Conservation (phyloP, 2,888 invertebrate species). For the Sinopyrophorus schimmeli region DNA sequence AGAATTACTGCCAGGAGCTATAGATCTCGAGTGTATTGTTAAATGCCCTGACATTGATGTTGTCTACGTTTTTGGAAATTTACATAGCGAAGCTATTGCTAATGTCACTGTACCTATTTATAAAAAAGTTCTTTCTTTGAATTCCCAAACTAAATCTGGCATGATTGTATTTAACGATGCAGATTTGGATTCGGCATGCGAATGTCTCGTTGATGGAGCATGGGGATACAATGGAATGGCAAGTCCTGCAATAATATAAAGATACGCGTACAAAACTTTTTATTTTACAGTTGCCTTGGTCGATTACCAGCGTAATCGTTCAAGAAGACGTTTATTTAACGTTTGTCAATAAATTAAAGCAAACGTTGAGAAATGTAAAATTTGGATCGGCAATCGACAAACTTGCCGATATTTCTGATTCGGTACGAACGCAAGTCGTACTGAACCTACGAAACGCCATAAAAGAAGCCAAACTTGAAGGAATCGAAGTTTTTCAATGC, state of each 20-base stretch:
- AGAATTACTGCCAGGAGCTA: conserved; percentile 41
- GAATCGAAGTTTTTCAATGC: conserved; percentile 44
- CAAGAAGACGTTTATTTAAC: conserved; percentile 59
- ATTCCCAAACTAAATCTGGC: conserved; percentile 50
- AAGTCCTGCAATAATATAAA: conserved; percentile 25
- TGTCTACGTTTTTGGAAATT: conserved; percentile 38
- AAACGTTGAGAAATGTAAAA: conserved; percentile 44
- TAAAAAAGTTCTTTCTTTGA: too few species aligned
- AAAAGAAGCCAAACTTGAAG: conserved; percentile 40
- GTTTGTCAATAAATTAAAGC: conserved; percentile 55
- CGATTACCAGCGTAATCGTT: conserved; percentile 57
- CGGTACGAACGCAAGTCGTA: conserved; percentile 35
- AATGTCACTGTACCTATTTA: too few species aligned
- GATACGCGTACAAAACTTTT: background rate
- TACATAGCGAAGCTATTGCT: too few species aligned
- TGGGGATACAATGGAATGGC: conserved; percentile 62
- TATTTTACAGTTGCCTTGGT: conserved; percentile 56
- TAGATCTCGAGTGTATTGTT: conserved; percentile 33
- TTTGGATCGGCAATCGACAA: conserved; percentile 54
- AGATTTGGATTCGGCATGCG: conserved; percentile 61
- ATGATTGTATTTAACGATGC: conserved; percentile 60
- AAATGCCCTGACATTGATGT: conserved; percentile 33
- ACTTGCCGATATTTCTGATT: conserved; percentile 51
- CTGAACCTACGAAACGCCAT: conserved; percentile 30
- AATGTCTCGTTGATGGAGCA: conserved; percentile 57